These are phyloP conservation scores for Pogona vitticeps DNA, from an alignment of 2,113 vertebrate genomes.

Conservation along the genomic window DNA sequence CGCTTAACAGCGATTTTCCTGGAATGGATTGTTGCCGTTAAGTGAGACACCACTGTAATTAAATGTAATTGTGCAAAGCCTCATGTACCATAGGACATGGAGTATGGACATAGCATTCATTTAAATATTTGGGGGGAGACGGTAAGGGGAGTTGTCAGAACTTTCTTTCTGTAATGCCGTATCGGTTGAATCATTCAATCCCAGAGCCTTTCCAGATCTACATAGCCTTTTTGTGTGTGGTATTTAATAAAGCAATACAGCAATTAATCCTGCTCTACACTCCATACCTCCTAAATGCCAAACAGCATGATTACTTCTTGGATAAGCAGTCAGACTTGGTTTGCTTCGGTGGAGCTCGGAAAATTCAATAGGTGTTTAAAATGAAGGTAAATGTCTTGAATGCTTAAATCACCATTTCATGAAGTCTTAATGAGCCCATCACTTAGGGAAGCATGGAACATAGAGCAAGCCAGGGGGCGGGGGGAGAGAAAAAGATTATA, in stretches of 20 bases:
- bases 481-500: not conserved
- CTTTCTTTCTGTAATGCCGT: too few species aligned
- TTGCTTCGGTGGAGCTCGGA: not conserved
- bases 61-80: too few species aligned
- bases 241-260: slow-evolving; percentile 10
- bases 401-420: slow-evolving; percentile 13
- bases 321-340: not conserved
- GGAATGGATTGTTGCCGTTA: too few species aligned
- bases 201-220: too few species aligned
- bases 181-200: not conserved
- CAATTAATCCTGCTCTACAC: not conserved
- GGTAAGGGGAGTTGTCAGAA: too few species aligned
- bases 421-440: slow-evolving; percentile 15
- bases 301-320: slow-evolving; percentile 2
- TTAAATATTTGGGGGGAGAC: too few species aligned
- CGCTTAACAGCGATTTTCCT: too few species aligned
- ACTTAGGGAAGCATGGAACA: not conserved
- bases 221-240: not conserved
- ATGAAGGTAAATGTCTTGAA: slow-evolving; percentile 12
- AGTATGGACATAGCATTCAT: too few species aligned
- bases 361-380: slow-evolving; percentile 5
- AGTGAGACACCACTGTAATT: too few species aligned
- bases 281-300: not conserved
- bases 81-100: too few species aligned
- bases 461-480: not conserved